Base-by-base conservation (phyloP, 2,113 vertebrate genomes). In the Heterotilapia buettikoferi region DNA sequence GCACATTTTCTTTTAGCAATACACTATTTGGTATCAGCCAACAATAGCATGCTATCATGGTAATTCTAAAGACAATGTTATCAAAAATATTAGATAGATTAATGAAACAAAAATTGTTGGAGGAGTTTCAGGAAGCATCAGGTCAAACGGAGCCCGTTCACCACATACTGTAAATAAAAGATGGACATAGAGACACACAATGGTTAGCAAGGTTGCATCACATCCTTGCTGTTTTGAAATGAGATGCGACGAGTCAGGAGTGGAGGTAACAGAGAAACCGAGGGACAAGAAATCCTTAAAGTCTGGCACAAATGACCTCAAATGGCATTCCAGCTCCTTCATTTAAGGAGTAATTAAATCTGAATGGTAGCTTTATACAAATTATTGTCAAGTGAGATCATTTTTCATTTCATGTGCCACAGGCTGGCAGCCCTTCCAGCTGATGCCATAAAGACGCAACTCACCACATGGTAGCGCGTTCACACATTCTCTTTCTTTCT, bases 191-290 rank as follows among this genome's bases (percentile, higher is more conserved):
- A 43, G 5, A 24, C 13, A 43, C 63, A 38, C 63, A 68, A 5
- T 1, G 36, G 6, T 21, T 21, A 68, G 56, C 21, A 57, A 26
- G 19, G 36, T 61, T 31, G 59, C 16, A 61, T 61, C 31, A 11
- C 31, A 9, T 43, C 66, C 12, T 43, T 71, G 36, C 36, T 71
- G 66, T 43, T 71, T 43, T 71, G 66, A 43, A 24, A 6, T 38
- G 3, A 71, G 2, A 43, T 71, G n/a, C 0, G 0, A 16, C 3
- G 1, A 43, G 63, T 21, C 6, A 0, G 4, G 19, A 14, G 66
- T 43, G 36, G 66, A 71, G 7, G 1, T 43, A 36, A 71, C 12
- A 24, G 66, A 43, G 63, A 43, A 40, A 9, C 4, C 4, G 7
- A 24, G 12, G 63, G n/a, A 71, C 5, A 38, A 68, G 36, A 9